phyloP scores from a whole-genome alignment of 2,888 invertebrate genomes.

The Lathronympha strigana region DNA sequence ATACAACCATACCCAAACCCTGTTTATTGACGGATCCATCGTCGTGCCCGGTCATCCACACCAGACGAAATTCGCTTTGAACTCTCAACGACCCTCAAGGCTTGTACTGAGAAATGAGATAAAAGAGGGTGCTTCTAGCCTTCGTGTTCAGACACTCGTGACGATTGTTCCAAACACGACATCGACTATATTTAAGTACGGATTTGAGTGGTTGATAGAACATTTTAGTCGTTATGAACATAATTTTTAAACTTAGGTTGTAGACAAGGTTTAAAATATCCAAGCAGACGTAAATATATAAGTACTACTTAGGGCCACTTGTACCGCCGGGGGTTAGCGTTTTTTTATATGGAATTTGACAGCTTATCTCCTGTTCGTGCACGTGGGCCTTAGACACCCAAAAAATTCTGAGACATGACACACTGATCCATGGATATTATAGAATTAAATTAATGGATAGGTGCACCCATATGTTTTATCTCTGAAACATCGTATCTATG shows the following conservation, averaged over 20 bases:
- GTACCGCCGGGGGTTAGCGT: too few relatives aligned
- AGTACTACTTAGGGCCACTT: too few relatives aligned
- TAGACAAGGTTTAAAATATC: too few relatives aligned
- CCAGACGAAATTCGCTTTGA: conserved; percentile 36
- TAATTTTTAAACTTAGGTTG: not conserved
- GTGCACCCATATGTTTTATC: too few relatives aligned
- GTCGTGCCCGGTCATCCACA: conserved; percentile 46
- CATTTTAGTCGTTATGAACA: not conserved
- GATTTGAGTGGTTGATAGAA: not conserved
- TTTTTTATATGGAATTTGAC: too few relatives aligned
- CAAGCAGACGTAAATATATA: too few relatives aligned
- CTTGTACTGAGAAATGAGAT: conserved; percentile 29
- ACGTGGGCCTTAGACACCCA: too few relatives aligned
- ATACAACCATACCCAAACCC: not conserved
- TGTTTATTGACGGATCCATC: conserved; percentile 11
- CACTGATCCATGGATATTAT: too few relatives aligned
- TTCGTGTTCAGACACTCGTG: conserved; percentile 14
- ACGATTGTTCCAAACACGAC: conserved; percentile 18
- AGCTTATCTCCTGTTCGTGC: too few relatives aligned
- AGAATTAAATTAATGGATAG: too few relatives aligned
- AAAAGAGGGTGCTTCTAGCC: conserved; percentile 29
- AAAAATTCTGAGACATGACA: too few relatives aligned
- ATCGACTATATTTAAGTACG: not conserved
- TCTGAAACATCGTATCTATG: too few relatives aligned
- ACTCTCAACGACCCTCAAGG: conserved; percentile 32